Evolutionary conservation across 2,888 invertebrate genomes (phyloP), one percentile per base, ranked within the genome.

Genomic region (Archips xylosteana): DNA sequence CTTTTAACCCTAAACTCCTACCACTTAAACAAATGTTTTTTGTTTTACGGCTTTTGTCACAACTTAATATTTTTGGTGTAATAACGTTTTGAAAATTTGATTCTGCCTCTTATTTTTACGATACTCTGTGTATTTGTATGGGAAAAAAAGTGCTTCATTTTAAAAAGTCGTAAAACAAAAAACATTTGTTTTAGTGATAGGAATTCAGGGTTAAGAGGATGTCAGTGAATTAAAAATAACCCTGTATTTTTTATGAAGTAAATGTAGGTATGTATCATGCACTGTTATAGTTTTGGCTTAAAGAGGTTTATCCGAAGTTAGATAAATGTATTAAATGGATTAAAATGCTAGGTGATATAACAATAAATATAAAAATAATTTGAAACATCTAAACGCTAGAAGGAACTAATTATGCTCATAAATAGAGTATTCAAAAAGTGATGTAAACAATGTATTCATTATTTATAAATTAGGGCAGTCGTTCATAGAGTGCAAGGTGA

Each of bases 371-470:
- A 8, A n/a, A 60, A 13, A 23, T 23, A 36, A 32, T 59, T 5
- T 34, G n/a, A 54, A n/a, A 9, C 15, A 15, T 49, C 15, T 64
- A 13, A 66, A 63, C 54, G 13, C 61, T 15, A 60, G 54, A 72
- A 59, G 49, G 32, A 57, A 12, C 32, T 12, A 57, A 57, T 57
- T 32, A 57, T 57, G 23, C 32, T 32, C 32, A 32, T 32, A 57
- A 57, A 12, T 57, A 57, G 57, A 57, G 57, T 74, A 73, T 64
- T 71, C 61, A 75, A 60, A 62, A 72, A 74, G 54, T 76, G 75
- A 75, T 74, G 82, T 82, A 88, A 88, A 89, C 82, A 90, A 90
- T 91, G 91, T 91, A 91, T 92, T 91, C 91, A 91, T 91, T 91
- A 89, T 84, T 85, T 2, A 49, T 15, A 65, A 65, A 36, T 36